Conservation (phyloP, 2,797 vertebrate genomes). For the Falco novaeseelandiae region DNA sequence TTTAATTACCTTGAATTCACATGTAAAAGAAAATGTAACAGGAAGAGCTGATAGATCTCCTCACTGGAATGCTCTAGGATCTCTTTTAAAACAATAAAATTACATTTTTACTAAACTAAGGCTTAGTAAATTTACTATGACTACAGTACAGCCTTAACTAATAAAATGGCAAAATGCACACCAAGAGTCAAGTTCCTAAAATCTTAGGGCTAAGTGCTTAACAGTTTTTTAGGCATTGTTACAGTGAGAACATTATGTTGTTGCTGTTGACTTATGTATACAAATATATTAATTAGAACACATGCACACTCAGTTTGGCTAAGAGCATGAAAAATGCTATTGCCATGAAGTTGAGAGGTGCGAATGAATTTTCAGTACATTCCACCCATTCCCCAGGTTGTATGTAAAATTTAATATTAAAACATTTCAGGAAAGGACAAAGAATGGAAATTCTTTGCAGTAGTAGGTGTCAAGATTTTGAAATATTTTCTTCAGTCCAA, state of each 20-base stretch:
- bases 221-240: background rate
- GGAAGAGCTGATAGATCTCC: background rate
- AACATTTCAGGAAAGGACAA: constrained; percentile 5
- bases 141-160: background rate
- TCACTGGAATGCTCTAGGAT: background rate
- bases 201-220: background rate
- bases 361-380: background rate
- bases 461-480: background rate
- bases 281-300: background rate
- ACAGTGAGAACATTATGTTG: background rate
- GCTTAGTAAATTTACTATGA: background rate
- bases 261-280: background rate
- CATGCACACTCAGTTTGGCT: background rate
- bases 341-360: background rate
- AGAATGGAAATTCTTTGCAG: background rate
- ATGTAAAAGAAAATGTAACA: background rate
- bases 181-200: background rate
- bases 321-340: background rate
- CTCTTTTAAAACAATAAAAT: background rate
- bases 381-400: background rate
- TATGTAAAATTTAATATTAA: background rate
- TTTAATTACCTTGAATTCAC: background rate
- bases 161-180: background rate
- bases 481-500: background rate
- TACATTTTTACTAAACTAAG: background rate